phyloP scores from a whole-genome alignment of 2,888 invertebrate genomes.

The Chromoteleia sp. region DNA sequence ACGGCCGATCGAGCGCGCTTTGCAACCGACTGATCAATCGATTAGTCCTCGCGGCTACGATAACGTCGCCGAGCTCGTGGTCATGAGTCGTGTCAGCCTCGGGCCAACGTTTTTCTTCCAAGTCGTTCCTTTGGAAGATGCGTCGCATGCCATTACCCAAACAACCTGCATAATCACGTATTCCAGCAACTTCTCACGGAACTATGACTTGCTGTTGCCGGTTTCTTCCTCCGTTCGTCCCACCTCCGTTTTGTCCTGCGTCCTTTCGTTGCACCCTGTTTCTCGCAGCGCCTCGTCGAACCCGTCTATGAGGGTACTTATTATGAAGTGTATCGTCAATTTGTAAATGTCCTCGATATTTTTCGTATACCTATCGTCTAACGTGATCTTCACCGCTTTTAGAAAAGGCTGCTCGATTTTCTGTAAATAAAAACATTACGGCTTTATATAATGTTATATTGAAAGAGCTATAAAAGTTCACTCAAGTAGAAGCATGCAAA shows the following conservation, averaged over 20 bases:
- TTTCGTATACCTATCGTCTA: constrained; percentile 95
- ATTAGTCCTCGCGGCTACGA: constrained; percentile 27
- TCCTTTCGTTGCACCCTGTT: constrained; percentile 64
- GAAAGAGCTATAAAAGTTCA: too few species aligned
- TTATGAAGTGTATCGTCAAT: constrained; percentile 93
- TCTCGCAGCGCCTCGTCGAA: constrained; percentile 86
- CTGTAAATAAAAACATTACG: constrained; percentile 86
- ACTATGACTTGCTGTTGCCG: constrained; percentile 75
- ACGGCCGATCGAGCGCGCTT: too few species aligned
- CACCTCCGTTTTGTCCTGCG: constrained; percentile 43
- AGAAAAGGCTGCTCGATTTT: constrained; percentile 96
- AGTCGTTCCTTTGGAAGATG: constrained; percentile 21
- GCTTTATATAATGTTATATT: too few species aligned
- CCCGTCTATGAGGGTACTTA: constrained; percentile 93
- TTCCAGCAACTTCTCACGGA: constrained; percentile 22
- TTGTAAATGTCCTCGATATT: constrained; percentile 96
- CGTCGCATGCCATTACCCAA: constrained; percentile 9
- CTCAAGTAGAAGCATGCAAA: too few species aligned
- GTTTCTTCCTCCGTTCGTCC: constrained; percentile 50
- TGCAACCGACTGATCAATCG: constrained; percentile 7
- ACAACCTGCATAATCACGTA: constrained; percentile 6
- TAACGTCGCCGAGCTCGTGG: not conserved
- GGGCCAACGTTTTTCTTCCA: constrained; percentile 16
- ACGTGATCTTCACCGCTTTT: constrained; percentile 92
- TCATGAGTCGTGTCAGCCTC: constrained; percentile 15